Base-by-base conservation (phyloP, 1,140 invertebrate genomes). In the Aphidius ervi region DNA sequence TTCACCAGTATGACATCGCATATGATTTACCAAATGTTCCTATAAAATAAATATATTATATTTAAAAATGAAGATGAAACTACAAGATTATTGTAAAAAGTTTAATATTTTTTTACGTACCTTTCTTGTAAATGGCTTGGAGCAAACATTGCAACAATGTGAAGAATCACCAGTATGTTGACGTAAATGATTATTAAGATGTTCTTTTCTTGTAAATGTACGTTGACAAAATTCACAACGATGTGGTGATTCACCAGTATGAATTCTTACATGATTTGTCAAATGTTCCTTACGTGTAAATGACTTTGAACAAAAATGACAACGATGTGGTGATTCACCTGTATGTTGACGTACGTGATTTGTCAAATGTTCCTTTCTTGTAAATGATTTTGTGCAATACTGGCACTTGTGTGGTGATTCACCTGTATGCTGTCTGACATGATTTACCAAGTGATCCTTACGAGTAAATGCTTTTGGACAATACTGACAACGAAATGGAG, bases 111-210 rank as follows among this genome's bases (percentile, higher is more conserved):
- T 16, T 16, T 9, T 4, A 65, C 8, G 16, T 70, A 78, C 90
- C 84, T 93, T 93, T 70, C 91, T 83, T 46, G 91, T 89, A 78
- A 95, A 95, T 56, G 90, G 89, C 77, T 94, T 93, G 49, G 87
- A 86, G 78, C 93, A 95, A 71, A 87, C 90, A 68, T 87, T 87
- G 80, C 93, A 95, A 76, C 89, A 88, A 77, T 90, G 90, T 54
- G 89, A 89, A 62, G 88, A 88, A 78, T 95, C 94, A 62, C 91
- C 91, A 52, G 95, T 97, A 80, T 99, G 96, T 78, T 91, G 89
- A 69, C 90, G 80, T 68, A 90, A 80, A 77, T 93, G 91, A 66
- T 91, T 87, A 62, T 88, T 87, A 41, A 92, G 82, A 67, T 92
- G 89, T 74, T 92, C 89, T 74, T 92, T 92, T 59, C 88, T 82